These are phyloP conservation scores for Hypocryptadius cinnamomeus DNA, from an alignment of 2,113 vertebrate genomes.

Conservation along the genomic window DNA sequence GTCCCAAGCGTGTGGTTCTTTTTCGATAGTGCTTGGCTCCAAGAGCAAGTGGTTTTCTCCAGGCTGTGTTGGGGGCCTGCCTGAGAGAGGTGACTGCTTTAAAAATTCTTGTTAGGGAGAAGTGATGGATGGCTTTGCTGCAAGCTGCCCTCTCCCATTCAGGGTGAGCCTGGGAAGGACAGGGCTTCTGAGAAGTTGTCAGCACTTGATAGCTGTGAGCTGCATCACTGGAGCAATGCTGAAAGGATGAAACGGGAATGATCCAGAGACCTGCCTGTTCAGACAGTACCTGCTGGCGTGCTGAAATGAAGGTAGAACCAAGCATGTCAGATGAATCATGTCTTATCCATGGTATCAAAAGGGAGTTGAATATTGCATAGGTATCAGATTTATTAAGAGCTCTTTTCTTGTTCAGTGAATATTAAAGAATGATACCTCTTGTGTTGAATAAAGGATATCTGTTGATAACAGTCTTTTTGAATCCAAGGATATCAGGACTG, in stretches of 20 bases:
- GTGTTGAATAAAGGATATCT: background rate
- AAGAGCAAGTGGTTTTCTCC: background rate
- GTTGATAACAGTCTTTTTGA: background rate
- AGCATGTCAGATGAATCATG: background rate
- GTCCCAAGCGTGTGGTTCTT: background rate
- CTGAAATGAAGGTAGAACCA: background rate
- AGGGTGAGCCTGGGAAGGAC: background rate
- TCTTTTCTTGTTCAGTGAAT: conserved; percentile 8
- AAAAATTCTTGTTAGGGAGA: background rate
- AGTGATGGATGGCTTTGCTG: background rate
- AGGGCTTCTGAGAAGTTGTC: background rate
- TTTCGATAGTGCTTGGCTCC: rapidly evolving
- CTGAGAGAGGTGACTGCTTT: background rate
- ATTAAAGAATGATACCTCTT: background rate
- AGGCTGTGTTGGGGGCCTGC: background rate
- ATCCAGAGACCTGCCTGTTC: background rate
- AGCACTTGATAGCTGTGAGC: background rate
- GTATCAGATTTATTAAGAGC: background rate
- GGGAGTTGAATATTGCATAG: background rate
- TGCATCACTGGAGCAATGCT: background rate
- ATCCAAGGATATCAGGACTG: background rate
- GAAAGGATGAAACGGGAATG: background rate
- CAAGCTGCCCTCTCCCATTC: background rate
- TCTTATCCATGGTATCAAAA: background rate
- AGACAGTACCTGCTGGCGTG: background rate